Percentiles rank a stretch among this genome's conserved stretches.
phyloP scores from a whole-genome alignment of 2,888 invertebrate genomes.

The Nipponacmea schrenckii region DNA sequence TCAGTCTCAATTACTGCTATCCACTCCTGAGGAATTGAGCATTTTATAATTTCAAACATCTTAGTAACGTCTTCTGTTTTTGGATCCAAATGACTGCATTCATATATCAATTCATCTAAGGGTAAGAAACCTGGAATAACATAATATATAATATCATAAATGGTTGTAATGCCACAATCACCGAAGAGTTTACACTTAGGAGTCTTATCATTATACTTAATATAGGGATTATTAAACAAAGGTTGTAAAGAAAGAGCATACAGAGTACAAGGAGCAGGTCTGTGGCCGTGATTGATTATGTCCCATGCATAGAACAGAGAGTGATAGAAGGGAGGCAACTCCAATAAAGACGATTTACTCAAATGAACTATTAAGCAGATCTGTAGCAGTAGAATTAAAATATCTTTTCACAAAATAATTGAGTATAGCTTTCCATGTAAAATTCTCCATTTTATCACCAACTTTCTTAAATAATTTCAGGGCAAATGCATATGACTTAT shows the following conservation, averaged over 20 bases:
- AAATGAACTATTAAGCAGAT: too few species aligned
- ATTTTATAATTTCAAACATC: not conserved
- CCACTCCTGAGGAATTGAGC: not conserved
- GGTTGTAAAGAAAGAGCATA: not conserved
- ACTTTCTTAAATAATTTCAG: not conserved
- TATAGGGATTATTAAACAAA: not conserved
- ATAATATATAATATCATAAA: conserved; percentile 1
- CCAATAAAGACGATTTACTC: too few species aligned
- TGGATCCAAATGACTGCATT: not conserved
- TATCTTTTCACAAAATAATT: not conserved
- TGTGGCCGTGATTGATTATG: too few species aligned
- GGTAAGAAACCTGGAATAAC: not conserved
- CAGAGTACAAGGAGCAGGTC: not conserved
- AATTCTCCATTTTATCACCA: not conserved
- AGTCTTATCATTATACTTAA: not conserved
- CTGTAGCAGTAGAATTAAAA: too few species aligned
- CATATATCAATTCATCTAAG: too few species aligned
- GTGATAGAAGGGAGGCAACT: too few species aligned
- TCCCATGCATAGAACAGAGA: too few species aligned
- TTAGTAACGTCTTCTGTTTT: not conserved
- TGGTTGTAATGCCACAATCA: not conserved
- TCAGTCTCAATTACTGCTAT: not conserved
- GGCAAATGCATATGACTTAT: not conserved
- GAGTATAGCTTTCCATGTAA: not conserved
- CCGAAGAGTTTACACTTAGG: not conserved